Conservation (phyloP, 2,113 vertebrate genomes). For the Hyperoodon ampullatus region DNA sequence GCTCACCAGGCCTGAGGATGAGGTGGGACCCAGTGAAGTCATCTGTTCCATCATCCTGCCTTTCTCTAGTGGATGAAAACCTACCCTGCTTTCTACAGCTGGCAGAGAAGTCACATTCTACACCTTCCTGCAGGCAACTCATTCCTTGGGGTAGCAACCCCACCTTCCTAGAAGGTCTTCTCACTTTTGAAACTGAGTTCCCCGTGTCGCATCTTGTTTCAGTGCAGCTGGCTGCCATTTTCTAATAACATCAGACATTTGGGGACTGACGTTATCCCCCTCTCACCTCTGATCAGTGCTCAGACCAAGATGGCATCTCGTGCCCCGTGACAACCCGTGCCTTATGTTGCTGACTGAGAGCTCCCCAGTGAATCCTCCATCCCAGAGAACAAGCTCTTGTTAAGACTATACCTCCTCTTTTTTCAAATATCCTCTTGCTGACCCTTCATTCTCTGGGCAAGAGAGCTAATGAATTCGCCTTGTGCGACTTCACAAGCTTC, state of each 20-base stretch:
- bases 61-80: background rate
- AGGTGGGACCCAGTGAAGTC: background rate
- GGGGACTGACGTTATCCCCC: background rate
- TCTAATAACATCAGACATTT: background rate
- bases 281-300: background rate
- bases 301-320: background rate
- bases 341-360: background rate
- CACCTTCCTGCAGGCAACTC: background rate
- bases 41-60: background rate
- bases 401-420: background rate
- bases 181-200: background rate
- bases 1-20: background rate
- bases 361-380: background rate
- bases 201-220: background rate
- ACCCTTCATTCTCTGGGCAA: background rate
- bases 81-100: background rate
- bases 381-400: background rate
- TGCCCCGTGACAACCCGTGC: too few relatives aligned
- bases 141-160: background rate
- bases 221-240: background rate
- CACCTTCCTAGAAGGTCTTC: background rate
- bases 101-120: background rate
- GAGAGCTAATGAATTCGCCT: background rate
- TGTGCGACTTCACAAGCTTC: background rate
- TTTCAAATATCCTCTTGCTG: background rate